These are phyloP conservation scores for Heterohyrax brucei DNA, from an alignment of 2,797 vertebrate species.

Conservation along the genomic window DNA sequence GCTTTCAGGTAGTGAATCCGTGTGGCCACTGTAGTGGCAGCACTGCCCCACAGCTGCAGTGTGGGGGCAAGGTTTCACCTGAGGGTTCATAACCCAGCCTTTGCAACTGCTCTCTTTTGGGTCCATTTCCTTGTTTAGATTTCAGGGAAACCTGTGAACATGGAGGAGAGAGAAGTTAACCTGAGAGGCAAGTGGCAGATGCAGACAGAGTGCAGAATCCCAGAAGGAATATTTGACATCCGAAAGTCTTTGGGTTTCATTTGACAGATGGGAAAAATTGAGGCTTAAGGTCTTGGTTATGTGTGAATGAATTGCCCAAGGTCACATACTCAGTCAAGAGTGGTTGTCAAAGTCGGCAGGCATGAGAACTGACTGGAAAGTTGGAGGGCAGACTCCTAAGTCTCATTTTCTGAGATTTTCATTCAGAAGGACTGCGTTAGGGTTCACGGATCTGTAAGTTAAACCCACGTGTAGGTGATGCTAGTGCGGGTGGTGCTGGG, in stretches of 20 bases:
- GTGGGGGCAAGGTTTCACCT: background rate
- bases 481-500: background rate
- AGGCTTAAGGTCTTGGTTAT: background rate
- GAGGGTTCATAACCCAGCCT: background rate
- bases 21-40: background rate
- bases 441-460: background rate
- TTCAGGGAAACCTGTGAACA: background rate
- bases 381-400: background rate
- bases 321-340: background rate
- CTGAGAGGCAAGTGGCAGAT: slow-evolving; percentile 21
- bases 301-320: background rate
- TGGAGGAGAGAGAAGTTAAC: background rate
- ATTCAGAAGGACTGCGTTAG: background rate
- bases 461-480: background rate
- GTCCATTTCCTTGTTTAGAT: slow-evolving; percentile 5
- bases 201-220: slow-evolving; percentile 26
- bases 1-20: background rate
- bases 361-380: background rate
- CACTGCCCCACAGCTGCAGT: background rate
- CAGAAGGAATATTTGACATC: slow-evolving; percentile 17
- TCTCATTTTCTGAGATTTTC: background rate
- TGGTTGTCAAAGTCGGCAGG: background rate
- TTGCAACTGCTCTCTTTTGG: slow-evolving; percentile 22
- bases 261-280: slow-evolving; percentile 38
- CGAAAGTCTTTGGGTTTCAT: background rate